Conservation (phyloP, 2,113 vertebrate genomes). For the Poeciliopsis retropinna region DNA sequence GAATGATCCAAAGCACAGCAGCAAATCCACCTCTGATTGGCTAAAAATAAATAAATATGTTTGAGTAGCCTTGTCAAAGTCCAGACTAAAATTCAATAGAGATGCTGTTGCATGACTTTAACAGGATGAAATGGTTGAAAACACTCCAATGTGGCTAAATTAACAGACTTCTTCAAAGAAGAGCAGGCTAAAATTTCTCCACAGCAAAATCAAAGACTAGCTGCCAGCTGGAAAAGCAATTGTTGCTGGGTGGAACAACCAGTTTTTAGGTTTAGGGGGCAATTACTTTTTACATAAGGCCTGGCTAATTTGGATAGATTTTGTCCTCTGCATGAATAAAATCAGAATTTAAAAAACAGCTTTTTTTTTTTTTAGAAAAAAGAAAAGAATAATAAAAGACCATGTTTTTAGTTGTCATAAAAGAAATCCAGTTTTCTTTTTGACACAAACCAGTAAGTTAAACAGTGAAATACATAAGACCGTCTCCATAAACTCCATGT, state of each 20-base stretch:
- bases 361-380: neutral
- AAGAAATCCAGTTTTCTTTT: neutral
- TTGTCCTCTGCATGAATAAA: neutral
- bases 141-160: neutral
- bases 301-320: neutral
- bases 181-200: neutral
- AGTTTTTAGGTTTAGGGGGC: neutral
- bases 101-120: neutral
- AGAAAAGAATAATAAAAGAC: neutral
- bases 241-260: neutral
- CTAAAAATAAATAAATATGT: neutral
- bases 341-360: neutral
- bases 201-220: neutral
- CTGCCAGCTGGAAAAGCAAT: neutral
- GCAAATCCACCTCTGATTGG: neutral
- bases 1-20: neutral
- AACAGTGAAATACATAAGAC: neutral
- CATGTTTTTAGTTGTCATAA: neutral
- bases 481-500: neutral
- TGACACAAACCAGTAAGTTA: neutral
- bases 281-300: neutral
- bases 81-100: neutral
- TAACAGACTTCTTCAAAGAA: neutral
- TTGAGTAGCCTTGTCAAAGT: neutral
- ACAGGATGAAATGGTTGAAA: neutral